These are phyloP conservation scores for Pteropus alecto DNA, from an alignment of 2,113 vertebrate genomes.

Conservation along the genomic window DNA sequence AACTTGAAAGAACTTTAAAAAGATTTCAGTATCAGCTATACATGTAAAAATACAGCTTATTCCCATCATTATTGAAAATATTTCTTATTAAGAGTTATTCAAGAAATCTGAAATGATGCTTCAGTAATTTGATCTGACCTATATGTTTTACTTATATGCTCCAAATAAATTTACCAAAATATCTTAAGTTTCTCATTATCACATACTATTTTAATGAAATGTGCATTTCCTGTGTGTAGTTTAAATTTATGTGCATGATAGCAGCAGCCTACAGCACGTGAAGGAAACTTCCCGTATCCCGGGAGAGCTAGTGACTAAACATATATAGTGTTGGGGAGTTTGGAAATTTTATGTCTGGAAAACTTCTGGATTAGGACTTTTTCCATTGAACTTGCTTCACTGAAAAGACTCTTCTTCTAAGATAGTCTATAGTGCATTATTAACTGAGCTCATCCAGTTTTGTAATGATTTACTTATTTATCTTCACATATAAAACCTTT, in stretches of 20 bases:
- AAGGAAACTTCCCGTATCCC: neutral
- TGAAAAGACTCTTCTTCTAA: neutral
- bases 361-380: neutral
- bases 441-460: neutral
- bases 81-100: neutral
- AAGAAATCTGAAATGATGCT: neutral
- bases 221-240: neutral
- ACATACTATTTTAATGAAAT: neutral
- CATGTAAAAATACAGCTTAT: neutral
- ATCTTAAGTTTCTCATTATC: neutral
- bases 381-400: neutral
- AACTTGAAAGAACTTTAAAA: neutral
- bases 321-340: neutral
- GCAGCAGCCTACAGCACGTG: neutral
- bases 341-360: conserved; percentile 3
- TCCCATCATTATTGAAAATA: neutral
- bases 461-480: neutral
- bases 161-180: neutral
- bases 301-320: neutral
- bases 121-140: neutral
- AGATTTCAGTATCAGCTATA: neutral
- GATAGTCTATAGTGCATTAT: neutral
- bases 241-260: neutral
- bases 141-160: neutral
- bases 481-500: neutral